Percentiles rank a stretch among this genome's conserved stretches.
Evolutionary conservation across 2,888 invertebrate genomes (phyloP).

Genomic region (Orthonevra nobilis): DNA sequence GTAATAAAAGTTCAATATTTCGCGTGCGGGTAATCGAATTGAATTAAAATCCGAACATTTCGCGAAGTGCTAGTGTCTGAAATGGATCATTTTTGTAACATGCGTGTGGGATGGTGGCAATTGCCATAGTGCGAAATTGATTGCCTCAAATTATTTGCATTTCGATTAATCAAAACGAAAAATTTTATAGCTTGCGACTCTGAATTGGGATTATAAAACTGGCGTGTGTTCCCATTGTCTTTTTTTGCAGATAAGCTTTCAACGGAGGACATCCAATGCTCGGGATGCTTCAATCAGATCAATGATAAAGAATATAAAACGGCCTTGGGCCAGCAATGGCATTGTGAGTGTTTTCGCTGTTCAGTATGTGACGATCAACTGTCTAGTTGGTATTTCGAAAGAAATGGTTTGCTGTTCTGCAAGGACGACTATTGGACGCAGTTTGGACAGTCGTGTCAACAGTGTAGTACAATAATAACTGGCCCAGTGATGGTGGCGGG

Average conservation of each 20-base stretch:
- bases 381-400: conserved; percentile 96
- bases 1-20: conserved; percentile 24
- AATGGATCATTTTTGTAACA: conserved; percentile 54
- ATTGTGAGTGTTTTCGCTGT: conserved; percentile 95
- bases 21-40: background rate
- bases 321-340: conserved; percentile 92
- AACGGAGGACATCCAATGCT: conserved; percentile 71
- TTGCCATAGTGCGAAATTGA: conserved; percentile 4
- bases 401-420: conserved; percentile 93
- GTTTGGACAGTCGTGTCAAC: conserved; percentile 94
- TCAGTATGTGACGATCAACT: conserved; percentile 93
- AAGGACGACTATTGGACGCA: conserved; percentile 93
- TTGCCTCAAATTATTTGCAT: conserved; percentile 72
- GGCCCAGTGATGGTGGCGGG: conserved; percentile 97
- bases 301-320: conserved; percentile 86
- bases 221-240: no score
- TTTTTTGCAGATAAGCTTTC: conserved; percentile 54
- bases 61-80: conserved; percentile 12
- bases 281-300: conserved; percentile 77
- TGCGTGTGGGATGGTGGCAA: conserved; percentile 50
- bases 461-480: conserved; percentile 85
- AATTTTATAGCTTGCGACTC: background rate
- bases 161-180: conserved; percentile 7
- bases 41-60: background rate
- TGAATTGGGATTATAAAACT: conserved; percentile 31